A percentile compares a stretch with the other conserved stretches of the same genome.
Conservation (phyloP, 2,797 vertebrate species). For the Sparidentex hasta region DNA sequence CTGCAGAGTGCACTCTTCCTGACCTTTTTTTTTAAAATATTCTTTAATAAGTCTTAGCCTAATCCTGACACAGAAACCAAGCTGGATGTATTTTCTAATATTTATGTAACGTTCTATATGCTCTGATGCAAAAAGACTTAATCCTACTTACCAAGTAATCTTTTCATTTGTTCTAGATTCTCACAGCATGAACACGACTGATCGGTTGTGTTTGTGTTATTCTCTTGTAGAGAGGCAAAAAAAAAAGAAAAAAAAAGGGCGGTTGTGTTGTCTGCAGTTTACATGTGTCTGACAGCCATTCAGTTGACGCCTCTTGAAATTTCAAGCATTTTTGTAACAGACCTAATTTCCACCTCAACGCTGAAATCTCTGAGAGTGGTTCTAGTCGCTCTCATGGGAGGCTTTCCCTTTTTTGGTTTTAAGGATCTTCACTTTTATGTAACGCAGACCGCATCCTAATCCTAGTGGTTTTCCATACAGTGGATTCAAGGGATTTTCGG, state of each 20-base stretch:
- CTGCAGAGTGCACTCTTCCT: conserved; percentile 5
- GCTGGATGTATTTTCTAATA: conserved; percentile 13
- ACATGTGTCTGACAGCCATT: background rate
- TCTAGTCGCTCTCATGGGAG: conserved; percentile 37
- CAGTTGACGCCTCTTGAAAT: conserved; percentile 19
- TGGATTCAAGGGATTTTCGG: conserved; percentile 54
- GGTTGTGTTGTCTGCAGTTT: background rate
- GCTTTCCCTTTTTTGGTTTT: conserved; percentile 43
- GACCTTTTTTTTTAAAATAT: conserved; percentile 7
- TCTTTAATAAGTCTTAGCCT: conserved; percentile 18
- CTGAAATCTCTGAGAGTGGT: conserved; percentile 14
- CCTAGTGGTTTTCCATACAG: conserved; percentile 39
- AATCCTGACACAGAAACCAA: conserved; percentile 20
- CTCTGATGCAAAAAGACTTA: background rate
- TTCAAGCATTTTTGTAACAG: conserved; percentile 12
- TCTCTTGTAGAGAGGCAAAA: background rate
- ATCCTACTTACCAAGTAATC: conserved; percentile 3
- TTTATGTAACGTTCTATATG: conserved; percentile 31
- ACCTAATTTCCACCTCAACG: conserved; percentile 10
- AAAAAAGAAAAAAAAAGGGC: too few relatives aligned
- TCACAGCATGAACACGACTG: background rate
- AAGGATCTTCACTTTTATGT: conserved; percentile 54
- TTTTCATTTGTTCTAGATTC: conserved; percentile 12
- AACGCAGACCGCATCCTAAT: conserved; percentile 51
- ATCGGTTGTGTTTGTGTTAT: background rate